Evolutionary conservation across 2,888 invertebrate genomes (phyloP), one percentile per base, ranked within the genome.

Genomic region (Oxyscelio sp.): DNA sequence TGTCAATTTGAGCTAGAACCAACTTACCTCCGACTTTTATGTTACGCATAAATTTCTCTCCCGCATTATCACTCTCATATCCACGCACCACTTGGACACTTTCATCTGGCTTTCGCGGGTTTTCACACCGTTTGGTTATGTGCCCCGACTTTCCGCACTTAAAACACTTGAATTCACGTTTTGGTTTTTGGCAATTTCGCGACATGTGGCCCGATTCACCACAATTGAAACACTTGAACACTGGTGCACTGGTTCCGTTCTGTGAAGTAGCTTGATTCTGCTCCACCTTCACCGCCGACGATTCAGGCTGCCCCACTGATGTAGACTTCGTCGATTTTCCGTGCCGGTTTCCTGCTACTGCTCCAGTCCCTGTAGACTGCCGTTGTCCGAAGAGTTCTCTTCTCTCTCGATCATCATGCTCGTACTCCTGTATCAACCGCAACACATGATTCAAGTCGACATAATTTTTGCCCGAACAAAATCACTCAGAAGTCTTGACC

Each of bases 1-100:
- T 61, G 17, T 73, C 61, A 27, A 71, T 58, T 19, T 31, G 34
- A 1, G 71, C 71, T 48, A 45, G 15, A 11, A 48, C 15, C 13
- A 8, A 45, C 13, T 24, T 71, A n/a, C 27, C 13, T 45, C 6
- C 48, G 43, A n/a, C 56, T 24, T 34, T 17, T 43, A 24, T 27
- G 4, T 31, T 1, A 45, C 38, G 22, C 43, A 22, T 6, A 71
- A 71, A 27, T 71, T 58, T 48, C 48, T 15, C 15, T 8, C 48
- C 38, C 9, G 38, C 38, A 38, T 38, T 13, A 2, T 38, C 38
- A 38, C n/a, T 38, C 38, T 38, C 38, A 38, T 38, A 8, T 11
- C 11, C 38, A 38, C 38, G 38, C 38, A 38, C 38, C 3, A 38
- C 2, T 9, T 38, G 9, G 6, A 38, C 38, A 38, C 6, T 38